Evolutionary conservation across 2,113 vertebrate species (phyloP).

Genomic region (Heliornis fulica): DNA sequence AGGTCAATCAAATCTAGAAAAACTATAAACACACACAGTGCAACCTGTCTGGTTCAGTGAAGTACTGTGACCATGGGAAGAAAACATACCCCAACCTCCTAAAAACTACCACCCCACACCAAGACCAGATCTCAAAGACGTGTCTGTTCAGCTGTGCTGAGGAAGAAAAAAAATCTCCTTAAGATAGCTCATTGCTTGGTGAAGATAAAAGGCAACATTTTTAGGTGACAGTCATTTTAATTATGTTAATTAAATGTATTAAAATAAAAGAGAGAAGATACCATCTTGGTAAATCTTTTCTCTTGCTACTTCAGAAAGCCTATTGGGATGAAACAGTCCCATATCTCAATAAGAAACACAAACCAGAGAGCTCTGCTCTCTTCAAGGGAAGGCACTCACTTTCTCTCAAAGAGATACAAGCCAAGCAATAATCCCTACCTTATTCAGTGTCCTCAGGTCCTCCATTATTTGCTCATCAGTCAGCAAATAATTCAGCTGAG

Average conservation of each 20-base stretch:
- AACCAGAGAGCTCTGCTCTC: neutral
- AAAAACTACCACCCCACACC: neutral
- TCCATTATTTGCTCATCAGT: slow-evolving; percentile 99
- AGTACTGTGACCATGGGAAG: neutral
- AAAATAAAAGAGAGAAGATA: neutral
- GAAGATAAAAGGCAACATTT: slow-evolving; percentile 16
- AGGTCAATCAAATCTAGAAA: neutral
- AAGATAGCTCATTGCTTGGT: neutral
- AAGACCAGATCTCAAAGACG: neutral
- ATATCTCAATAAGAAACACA: neutral
- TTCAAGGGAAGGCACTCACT: neutral
- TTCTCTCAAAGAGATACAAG: neutral
- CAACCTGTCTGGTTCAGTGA: neutral
- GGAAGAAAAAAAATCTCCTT: neutral
- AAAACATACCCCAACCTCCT: neutral
- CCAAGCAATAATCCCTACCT: slow-evolving; percentile 72
- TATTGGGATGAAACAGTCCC: neutral
- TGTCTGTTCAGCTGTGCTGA: neutral
- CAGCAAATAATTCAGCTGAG: slow-evolving; percentile 96
- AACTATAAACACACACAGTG: neutral
- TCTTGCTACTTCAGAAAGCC: neutral
- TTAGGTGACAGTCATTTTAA: neutral
- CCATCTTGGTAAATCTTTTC: neutral
- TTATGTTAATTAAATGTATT: slow-evolving; percentile 22
- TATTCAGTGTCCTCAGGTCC: slow-evolving; percentile 93